These are phyloP conservation scores for Nannobrachium achirus DNA, from an alignment of 2,113 vertebrate species.

Conservation along the genomic window DNA sequence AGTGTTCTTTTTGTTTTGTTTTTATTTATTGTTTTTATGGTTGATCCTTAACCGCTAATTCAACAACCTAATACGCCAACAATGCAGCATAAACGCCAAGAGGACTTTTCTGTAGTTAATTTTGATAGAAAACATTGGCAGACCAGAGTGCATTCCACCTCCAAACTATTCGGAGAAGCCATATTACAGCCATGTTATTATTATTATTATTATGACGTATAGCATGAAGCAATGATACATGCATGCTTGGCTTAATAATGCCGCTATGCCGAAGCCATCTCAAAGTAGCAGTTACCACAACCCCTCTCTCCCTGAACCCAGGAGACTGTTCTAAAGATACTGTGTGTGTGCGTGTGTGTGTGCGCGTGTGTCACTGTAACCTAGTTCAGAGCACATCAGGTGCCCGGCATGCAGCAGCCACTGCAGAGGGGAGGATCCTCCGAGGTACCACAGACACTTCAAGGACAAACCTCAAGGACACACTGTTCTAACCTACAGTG, in stretches of 20 bases:
- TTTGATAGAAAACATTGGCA: not conserved
- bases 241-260: constrained; percentile 24
- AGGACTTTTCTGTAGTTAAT: no score
- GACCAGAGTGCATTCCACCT: not conserved
- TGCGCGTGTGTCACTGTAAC: constrained; percentile 35
- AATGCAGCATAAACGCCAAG: no score
- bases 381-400: constrained; percentile 67
- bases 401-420: constrained; percentile 66
- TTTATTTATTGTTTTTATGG: no score
- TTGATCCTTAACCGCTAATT: no score
- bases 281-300: constrained; percentile 24
- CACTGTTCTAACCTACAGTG: constrained; percentile 28
- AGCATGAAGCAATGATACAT: not conserved
- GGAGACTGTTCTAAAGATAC: constrained; percentile 60
- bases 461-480: constrained; percentile 72
- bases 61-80: no score
- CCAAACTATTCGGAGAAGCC: not conserved
- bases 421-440: constrained; percentile 74
- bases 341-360: constrained; percentile 16
- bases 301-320: constrained; percentile 18
- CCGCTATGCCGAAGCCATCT: constrained; percentile 6
- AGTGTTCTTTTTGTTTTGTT: no score
- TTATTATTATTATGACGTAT: not conserved
- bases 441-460: constrained; percentile 40
- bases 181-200: constrained; percentile 6